Conservation (phyloP, 2,113 vertebrate genomes). For the Microtus ochrogaster region DNA sequence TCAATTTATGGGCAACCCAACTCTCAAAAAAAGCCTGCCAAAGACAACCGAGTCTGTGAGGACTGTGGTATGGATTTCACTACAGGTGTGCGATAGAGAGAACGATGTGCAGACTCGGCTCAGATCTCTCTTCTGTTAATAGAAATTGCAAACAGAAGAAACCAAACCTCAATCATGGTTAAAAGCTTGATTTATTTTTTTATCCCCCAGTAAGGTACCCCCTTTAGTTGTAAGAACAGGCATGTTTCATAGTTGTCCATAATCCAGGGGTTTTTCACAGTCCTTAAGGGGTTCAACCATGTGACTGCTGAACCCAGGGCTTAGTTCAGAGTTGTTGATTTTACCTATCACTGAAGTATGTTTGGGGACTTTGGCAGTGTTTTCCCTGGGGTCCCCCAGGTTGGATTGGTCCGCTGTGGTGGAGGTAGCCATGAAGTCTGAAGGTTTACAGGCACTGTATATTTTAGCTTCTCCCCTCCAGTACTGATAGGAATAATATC, state of each 20-base stretch:
- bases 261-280: not conserved
- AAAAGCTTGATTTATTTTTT: not conserved
- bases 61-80: not conserved
- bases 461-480: not conserved
- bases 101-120: not conserved
- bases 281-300: not conserved
- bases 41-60: not conserved
- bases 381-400: not conserved
- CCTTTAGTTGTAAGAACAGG: slow-evolving; percentile 16
- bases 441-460: not conserved
- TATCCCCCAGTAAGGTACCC: not conserved
- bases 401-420: not conserved
- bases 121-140: not conserved
- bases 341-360: not conserved
- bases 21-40: not conserved
- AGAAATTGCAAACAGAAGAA: slow-evolving; percentile 48
- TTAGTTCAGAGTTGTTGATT: slow-evolving; percentile 29
- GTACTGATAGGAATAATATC: not conserved
- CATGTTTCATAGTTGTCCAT: slow-evolving; percentile 10
- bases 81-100: not conserved
- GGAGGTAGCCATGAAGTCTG: not conserved
- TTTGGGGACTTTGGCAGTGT: not conserved
- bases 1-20: not conserved
- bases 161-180: not conserved
- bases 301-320: not conserved